Base-by-base conservation (phyloP, 2,888 invertebrate genomes). In the Cyclophora albipunctata region DNA sequence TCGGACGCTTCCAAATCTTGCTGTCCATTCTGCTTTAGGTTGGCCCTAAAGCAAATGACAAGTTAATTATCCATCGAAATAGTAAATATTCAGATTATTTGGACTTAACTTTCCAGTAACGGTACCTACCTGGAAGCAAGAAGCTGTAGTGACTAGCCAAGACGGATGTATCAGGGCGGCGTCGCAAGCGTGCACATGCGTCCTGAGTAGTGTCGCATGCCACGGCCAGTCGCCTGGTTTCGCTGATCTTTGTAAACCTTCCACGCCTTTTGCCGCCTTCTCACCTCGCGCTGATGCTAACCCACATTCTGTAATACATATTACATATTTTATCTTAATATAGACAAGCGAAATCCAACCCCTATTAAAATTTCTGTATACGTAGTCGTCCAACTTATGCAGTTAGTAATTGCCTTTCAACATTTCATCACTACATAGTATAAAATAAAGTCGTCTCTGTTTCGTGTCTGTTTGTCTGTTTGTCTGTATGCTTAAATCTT, bases 161-260 rank as follows among this genome's bases (percentile, higher is more conserved):
- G 93, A 92, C 3, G 92, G 90, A 37, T 95, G 93, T 45, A 96
- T 90, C 42, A 97, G 90, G 1, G 95, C 95, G 2, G 95, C 96
- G 75, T 97, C 97, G 73, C 97, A 97, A 4, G 95, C 94, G 73
- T 97, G 96, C 42, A 94, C 92, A 60, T 95, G 94, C 68, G 96
- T 93, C 64, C 96, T 93, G 67, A 95, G 92, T 3, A 97, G 86
- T 2, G 95, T 93, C 20, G 93, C 95, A 72, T 96, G 93, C 96
- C 97, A 97, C n/a, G 97, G 97, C 96, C 96, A 96, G 75, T 96
- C 96, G 2, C 96, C 96, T 0, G 94, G 93, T 3, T 90, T 90
- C 1, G 95, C 91, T 81, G 94, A 93, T 67, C 95, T 94, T 41
- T 91, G 90, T 54, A 96, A 80, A 1, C 90, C 90, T 50, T 86